Conservation (phyloP, 2,888 invertebrate species). For the Celastrina argiolus region DNA sequence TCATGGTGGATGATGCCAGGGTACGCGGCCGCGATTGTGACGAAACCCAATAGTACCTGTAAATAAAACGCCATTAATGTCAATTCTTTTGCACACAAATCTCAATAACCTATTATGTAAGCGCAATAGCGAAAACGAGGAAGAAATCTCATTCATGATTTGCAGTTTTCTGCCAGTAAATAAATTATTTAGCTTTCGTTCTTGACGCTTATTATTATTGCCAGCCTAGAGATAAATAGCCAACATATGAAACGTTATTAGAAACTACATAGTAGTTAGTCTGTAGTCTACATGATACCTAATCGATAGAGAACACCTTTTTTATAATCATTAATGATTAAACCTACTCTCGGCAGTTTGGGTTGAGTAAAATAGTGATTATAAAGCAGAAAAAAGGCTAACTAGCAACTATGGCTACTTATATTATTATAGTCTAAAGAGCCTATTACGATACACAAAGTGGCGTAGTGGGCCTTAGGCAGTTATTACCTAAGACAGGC, state of each 20-base stretch:
- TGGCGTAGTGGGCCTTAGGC: no score
- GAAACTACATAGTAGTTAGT: neutral
- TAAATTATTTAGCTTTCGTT: slow-evolving; percentile 1
- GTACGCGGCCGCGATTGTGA: slow-evolving; percentile 65
- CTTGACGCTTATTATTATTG: neutral
- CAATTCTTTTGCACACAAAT: neutral
- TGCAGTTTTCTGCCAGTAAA: neutral
- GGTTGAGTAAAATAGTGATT: no score
- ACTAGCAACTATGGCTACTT: no score
- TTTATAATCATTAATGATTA: neutral
- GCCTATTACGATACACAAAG: no score
- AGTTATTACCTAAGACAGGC: no score
- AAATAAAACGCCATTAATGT: slow-evolving; percentile 30
- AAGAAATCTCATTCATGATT: neutral
- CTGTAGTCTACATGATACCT: no score
- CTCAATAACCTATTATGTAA: neutral
- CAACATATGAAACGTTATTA: neutral
- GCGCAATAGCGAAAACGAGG: neutral
- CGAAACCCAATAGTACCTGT: slow-evolving; percentile 71
- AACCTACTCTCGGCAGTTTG: no score
- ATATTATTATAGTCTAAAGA: no score
- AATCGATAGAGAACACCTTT: neutral
- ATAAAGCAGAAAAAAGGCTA: no score
- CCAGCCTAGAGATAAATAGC: neutral
- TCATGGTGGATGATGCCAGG: slow-evolving; percentile 69